These are phyloP conservation scores for Scalopus aquaticus DNA, from an alignment of 2,113 vertebrate genomes.

Conservation along the genomic window DNA sequence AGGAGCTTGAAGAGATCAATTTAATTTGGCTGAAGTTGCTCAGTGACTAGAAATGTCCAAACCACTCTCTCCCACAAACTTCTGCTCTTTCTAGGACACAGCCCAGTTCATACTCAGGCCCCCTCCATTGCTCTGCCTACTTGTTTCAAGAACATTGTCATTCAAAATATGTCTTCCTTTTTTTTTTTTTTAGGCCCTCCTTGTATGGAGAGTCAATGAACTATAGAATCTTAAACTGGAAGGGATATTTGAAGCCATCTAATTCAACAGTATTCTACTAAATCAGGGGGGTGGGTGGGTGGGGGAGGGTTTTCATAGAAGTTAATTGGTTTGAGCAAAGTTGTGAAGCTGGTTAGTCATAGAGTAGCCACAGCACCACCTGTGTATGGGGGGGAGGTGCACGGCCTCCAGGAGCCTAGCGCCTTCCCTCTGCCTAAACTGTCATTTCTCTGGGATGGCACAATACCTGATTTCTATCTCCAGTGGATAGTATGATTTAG, in stretches of 20 bases:
- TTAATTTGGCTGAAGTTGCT: not conserved
- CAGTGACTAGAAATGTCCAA: not conserved
- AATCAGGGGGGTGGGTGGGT: not conserved
- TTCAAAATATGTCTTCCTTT: not conserved
- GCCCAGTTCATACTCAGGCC: rapidly evolving
- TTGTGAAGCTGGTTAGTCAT: not conserved
- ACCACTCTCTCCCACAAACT: not conserved
- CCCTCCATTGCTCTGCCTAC: not conserved
- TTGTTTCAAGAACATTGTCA: not conserved
- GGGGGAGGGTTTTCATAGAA: not conserved
- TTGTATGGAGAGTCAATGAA: not conserved
- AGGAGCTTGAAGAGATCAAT: not conserved
- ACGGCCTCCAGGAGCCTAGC: too few relatives aligned
- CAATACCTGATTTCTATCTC: not conserved
- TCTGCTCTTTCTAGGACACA: not conserved
- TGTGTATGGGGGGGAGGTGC: too few relatives aligned
- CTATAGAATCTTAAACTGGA: not conserved
- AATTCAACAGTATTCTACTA: not conserved
- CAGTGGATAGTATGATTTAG: not conserved
- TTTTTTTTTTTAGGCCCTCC: not conserved
- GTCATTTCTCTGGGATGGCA: not conserved
- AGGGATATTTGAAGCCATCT: not conserved
- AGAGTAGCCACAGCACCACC: not conserved
- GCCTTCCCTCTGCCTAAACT: not conserved
- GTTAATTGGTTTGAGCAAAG: not conserved